phyloP scores from a whole-genome alignment of 2,113 vertebrate genomes.

The Asarcornis scutulata region DNA sequence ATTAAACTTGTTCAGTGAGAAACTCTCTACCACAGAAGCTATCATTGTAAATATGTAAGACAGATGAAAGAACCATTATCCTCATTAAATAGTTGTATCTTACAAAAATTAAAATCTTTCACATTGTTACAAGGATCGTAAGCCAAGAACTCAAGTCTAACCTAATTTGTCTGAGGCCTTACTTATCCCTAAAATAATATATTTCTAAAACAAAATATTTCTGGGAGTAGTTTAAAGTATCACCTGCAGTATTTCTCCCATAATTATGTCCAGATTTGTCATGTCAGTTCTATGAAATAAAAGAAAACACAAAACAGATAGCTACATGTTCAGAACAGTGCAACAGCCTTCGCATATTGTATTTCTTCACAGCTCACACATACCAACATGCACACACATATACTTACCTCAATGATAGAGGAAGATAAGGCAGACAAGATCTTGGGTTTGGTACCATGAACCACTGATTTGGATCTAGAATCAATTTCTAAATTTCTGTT shows the following conservation, averaged over 20 bases:
- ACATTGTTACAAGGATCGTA: neutral
- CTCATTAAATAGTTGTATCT: neutral
- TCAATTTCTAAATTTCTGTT: neutral
- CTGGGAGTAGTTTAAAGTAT: neutral
- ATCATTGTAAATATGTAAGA: neutral
- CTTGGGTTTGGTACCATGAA: neutral
- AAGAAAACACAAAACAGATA: neutral
- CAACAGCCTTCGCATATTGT: neutral
- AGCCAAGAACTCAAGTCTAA: accelerated
- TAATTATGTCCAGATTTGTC: neutral
- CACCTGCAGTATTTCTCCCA: neutral
- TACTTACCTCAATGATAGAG: neutral
- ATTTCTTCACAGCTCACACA: neutral
- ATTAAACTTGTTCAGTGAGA: neutral
- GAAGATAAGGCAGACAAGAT: neutral
- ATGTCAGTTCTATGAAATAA: neutral
- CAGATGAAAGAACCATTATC: neutral
- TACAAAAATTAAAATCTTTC: neutral
- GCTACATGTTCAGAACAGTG: accelerated
- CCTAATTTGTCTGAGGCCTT: neutral
- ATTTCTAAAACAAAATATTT: neutral
- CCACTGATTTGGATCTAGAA: neutral
- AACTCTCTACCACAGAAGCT: neutral
- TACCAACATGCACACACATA: accelerated
- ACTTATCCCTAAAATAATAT: neutral